A percentile compares a stretch with the other conserved stretches of the same genome.
phyloP scores from a whole-genome alignment of 2,888 invertebrate genomes.

The Antitype chi region DNA sequence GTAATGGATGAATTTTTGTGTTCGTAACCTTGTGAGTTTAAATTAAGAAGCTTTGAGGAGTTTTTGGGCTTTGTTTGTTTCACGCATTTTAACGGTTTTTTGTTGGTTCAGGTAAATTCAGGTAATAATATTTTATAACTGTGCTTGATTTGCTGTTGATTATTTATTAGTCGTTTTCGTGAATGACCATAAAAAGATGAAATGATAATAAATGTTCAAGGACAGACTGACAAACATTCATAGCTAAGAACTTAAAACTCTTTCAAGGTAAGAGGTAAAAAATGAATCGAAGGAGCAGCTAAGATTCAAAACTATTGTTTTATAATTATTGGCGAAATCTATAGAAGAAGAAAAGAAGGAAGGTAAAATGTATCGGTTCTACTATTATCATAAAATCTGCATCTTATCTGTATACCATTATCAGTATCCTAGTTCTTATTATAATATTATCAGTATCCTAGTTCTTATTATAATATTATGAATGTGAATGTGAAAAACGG shows the following conservation, averaged over 20 bases:
- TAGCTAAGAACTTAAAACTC: background rate
- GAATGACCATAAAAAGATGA: background rate
- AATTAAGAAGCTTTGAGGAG: conserved; percentile 24
- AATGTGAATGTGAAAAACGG: too few species aligned
- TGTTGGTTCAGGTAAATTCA: background rate
- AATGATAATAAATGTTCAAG: background rate
- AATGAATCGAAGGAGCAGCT: background rate
- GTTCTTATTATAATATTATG: too few species aligned
- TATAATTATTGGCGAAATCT: background rate
- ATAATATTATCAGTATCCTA: too few species aligned
- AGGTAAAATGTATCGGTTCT: too few species aligned
- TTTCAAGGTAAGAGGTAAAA: background rate
- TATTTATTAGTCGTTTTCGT: background rate
- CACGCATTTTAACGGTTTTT: conserved; percentile 5
- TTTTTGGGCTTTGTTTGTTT: conserved; percentile 30
- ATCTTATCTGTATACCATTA: too few species aligned
- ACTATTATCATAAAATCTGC: too few species aligned
- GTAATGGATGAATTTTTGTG: conserved; percentile 48
- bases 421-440: too few species aligned
- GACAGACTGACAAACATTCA: too few species aligned
- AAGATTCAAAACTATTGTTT: background rate
- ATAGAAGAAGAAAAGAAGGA: too few species aligned
- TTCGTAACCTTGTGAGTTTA: conserved; percentile 32
- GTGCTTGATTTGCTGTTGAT: background rate
- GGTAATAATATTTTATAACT: background rate